Evolutionary conservation across 2,888 invertebrate species (phyloP), one percentile per base, ranked within the genome.

Genomic region (Stomorhina lunata): DNA sequence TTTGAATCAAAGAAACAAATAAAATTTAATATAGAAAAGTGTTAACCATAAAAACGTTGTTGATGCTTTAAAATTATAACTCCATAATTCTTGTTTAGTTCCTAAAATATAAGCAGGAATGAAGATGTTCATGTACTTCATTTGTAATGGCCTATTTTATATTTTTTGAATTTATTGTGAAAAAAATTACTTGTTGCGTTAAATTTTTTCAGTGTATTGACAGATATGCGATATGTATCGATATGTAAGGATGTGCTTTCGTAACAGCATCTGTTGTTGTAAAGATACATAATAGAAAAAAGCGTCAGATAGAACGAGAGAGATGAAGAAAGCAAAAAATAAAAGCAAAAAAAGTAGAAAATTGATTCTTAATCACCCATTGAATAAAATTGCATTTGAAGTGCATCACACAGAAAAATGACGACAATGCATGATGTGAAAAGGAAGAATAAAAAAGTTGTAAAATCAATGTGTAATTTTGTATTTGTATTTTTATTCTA

Each of bases 331-430:
- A 43, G 15, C 34, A 69, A 55, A 34, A 15, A 45, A 45, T 34
- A 6, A 37, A 15, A 17, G n/a, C 12, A 32, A 53, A 48, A 29
- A 72, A 73, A 73, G 57, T 68, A 66, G 77, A 75, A 81, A 84
- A 84, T 81, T 83, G 84, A 81, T 84, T 84, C 81, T 83, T 83
- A 84, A 84, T 83, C 84, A 83, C 80, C 78, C 80, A 84, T 83
- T 83, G 76, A 83, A 76, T 53, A 72, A 76, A 84, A 84, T 84
- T 83, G 83, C 68, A 82, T 78, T 82, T 80, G 69, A 79, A 79
- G 82, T 71, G 79, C 53, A 61, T 75, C 59, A 53, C 71, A 82
- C 37, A 78, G 68, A 32, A 78, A 57, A 77, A 66, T 48, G 53
- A 72, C 66, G 25, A 72, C 63, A 73, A 69, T 66, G 55, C 59